These are phyloP conservation scores for Ammospiza caudacuta DNA, from an alignment of 2,113 vertebrate species.

Conservation along the genomic window DNA sequence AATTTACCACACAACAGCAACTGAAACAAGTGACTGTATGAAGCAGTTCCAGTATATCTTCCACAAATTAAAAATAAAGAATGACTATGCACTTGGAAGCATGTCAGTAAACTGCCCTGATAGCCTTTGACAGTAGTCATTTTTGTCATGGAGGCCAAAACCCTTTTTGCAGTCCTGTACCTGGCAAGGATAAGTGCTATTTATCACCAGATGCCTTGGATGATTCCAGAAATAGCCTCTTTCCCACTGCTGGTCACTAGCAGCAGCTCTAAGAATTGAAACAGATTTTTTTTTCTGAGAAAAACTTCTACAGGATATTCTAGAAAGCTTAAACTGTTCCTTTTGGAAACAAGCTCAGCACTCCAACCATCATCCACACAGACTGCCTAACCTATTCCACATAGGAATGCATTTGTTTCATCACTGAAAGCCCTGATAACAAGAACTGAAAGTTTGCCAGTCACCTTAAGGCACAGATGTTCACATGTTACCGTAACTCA, in stretches of 20 bases:
- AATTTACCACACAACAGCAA: not conserved
- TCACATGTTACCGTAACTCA: not conserved
- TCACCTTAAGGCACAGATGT: not conserved
- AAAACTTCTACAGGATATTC: not conserved
- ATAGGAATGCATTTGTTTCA: not conserved
- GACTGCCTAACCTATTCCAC: not conserved
- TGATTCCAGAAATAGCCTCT: not conserved
- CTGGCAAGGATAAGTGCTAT: not conserved
- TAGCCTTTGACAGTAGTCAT: not conserved
- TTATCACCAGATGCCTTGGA: not conserved
- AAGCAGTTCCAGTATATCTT: not conserved
- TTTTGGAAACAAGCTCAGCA: not conserved
- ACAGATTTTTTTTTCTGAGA: not conserved
- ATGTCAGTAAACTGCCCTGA: not conserved
- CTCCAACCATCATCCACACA: rapidly evolving
- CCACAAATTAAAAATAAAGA: not conserved
- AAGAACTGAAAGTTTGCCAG: not conserved
- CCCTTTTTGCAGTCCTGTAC: not conserved
- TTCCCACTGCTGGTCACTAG: not conserved
- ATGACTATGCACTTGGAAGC: not conserved
- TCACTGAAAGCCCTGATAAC: not conserved
- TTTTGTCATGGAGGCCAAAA: not conserved
- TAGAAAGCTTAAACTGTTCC: not conserved
- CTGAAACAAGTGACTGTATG: not conserved
- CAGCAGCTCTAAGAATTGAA: not conserved